Evolutionary conservation across 2,888 invertebrate genomes (phyloP), one percentile per base, ranked within the genome.

Genomic region (Agonopterix heracliana): DNA sequence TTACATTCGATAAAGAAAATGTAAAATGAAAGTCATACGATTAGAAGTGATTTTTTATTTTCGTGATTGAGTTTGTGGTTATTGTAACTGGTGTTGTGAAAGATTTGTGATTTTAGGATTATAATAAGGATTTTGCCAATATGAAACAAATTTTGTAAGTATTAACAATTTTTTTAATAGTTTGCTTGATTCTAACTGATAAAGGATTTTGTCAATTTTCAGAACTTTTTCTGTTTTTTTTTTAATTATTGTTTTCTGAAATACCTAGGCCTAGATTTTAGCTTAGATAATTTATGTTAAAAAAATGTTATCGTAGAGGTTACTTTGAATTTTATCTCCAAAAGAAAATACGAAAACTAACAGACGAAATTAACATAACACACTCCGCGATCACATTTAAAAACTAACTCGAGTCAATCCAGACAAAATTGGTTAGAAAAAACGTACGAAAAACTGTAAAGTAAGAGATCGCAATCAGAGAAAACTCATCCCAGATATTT

Each of bases 121-220:
- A n/a, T 36, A 44, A 36, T 42, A 17, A 45, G 47, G 47, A 47
- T 51, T 48, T 46, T 40, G 49, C 49, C 61, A 68, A 50, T 51
- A 70, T 71, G 70, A 63, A 61, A 51, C 53, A 50, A 43, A 48
- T 64, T 50, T 49, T 68, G 68, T 71, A 43, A 68, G 71, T 71
- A 56, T 51, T 45, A 46, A 9, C 2, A 38, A 44, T 12, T 11
- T 34, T 11, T 44, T 34, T 44, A 35, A 35, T n/a, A n/a, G n/a
- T n/a, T n/a, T 17, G 4, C 17, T 4, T 4, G 1, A 17, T 17
- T 17, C 17, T 17, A 17, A 3, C 17, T 3, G 17, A 17, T 3
- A 17, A 3, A 3, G 26, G n/a, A n/a, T n/a, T 26, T 26, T 26
- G 26, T 7, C 26, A 5, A 5, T 26, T 26, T 7, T 26, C 26